phyloP scores from a whole-genome alignment of 2,888 invertebrate genomes.

The Sphinx pinastri region DNA sequence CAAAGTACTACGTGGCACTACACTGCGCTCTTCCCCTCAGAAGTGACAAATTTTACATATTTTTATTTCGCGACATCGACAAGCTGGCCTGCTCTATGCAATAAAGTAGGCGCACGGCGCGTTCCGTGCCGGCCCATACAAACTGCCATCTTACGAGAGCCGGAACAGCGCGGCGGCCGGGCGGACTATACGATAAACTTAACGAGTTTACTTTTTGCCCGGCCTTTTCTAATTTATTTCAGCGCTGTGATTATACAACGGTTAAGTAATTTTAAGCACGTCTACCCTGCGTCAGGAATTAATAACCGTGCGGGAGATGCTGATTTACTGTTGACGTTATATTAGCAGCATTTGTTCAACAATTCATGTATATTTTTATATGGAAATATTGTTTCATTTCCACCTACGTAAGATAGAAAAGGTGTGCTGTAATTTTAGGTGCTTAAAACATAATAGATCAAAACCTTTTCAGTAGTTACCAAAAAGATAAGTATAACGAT shows the following conservation, averaged over 20 bases:
- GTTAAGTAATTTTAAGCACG: conserved; percentile 15
- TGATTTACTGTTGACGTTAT: background rate
- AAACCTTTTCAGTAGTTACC: too few species aligned
- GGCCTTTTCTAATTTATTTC: conserved; percentile 16
- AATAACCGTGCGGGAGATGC: background rate
- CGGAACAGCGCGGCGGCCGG: conserved; percentile 36
- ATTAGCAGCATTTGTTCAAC: background rate
- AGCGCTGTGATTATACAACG: conserved; percentile 3
- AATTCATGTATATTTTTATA: background rate
- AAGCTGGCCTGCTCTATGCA: conserved; percentile 23
- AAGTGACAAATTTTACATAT: background rate
- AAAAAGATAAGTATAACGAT: too few species aligned
- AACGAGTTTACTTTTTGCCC: conserved; percentile 24
- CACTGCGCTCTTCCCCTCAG: too few species aligned
- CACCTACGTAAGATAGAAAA: too few species aligned
- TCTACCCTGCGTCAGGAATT: background rate
- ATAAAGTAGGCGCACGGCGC: conserved; percentile 59
- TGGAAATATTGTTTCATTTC: too few species aligned
- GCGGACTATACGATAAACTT: conserved; percentile 25
- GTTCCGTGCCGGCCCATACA: conserved; percentile 73
- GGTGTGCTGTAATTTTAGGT: too few species aligned
- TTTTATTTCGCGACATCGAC: conserved; percentile 31
- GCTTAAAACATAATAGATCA: too few species aligned
- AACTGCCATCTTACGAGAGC: conserved; percentile 64
- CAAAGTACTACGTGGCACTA: too few species aligned